Conservation (phyloP, 2,797 vertebrate genomes). For the Gouania willdenowi region DNA sequence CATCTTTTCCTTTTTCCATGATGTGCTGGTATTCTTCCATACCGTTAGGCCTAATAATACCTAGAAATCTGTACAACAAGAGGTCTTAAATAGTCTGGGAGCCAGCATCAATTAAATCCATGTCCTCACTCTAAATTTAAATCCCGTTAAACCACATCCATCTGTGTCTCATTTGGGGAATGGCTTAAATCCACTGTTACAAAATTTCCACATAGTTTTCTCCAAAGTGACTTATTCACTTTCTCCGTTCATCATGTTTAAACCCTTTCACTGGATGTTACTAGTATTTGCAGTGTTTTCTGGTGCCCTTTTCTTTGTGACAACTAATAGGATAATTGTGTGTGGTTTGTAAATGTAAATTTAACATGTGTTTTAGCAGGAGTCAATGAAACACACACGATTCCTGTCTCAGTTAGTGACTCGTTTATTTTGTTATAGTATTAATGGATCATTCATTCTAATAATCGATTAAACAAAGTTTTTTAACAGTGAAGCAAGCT, state of each 20-base stretch:
- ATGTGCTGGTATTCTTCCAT: slow-evolving; percentile 3
- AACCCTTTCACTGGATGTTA: slow-evolving; percentile 25
- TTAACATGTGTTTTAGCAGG: slow-evolving; percentile 35
- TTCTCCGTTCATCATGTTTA: slow-evolving; percentile 1
- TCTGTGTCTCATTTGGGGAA: slow-evolving; percentile 15
- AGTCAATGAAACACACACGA: slow-evolving; percentile 5
- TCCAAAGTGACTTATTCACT: slow-evolving; percentile 4
- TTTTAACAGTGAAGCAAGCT: too few species aligned
- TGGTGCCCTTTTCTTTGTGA: slow-evolving; percentile 23
- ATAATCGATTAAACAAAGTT: too few species aligned
- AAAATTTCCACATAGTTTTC: slow-evolving; percentile 9
- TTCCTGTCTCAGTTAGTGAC: not conserved
- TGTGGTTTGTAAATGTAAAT: slow-evolving; percentile 44
- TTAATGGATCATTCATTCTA: too few species aligned
- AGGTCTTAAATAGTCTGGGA: slow-evolving; percentile 13
- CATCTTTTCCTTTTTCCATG: slow-evolving; percentile 13
- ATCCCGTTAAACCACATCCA: slow-evolving; percentile 1
- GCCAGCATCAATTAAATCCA: slow-evolving; percentile 10
- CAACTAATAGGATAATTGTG: slow-evolving; percentile 37
- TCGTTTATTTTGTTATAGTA: too few species aligned
- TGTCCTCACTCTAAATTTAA: slow-evolving; percentile 7
- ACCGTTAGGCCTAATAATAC: slow-evolving; percentile 3
- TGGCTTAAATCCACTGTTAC: not conserved
- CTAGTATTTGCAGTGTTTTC: slow-evolving; percentile 38
- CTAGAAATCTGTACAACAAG: slow-evolving; percentile 17